Base-by-base conservation (phyloP, 2,113 vertebrate genomes). In the Poicephalus meyeri region DNA sequence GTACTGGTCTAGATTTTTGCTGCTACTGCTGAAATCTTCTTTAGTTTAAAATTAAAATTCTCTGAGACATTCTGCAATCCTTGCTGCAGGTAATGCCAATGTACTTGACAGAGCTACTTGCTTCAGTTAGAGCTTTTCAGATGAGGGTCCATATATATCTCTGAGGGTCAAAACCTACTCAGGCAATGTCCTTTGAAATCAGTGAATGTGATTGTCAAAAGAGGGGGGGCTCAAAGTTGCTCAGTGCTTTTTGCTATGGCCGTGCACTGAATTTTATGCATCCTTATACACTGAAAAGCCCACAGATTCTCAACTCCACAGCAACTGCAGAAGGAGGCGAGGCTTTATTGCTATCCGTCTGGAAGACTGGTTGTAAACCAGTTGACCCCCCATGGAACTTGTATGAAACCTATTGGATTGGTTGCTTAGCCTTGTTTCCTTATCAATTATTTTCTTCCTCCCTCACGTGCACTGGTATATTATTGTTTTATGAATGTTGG, bases 401-500 rank as follows among this genome's bases (percentile, higher is more conserved):
- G 11, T 23, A 49, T 60, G 23, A 92, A 95, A n/a, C 49, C 19
- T 64, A 10, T 71, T 53, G 72, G 47, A 74, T 86, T 78, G 20
- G 31, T 81, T 83, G 20, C 68, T 87, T 78, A 58, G 21, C 70
- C 39, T 87, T 95, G 50, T 89, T 72, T 94, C 55, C 42, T 80
- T 65, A 80, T 41, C 69, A 79, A 8, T 72, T 70, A 17, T 73
- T 93, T 95, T 88, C 53, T 95, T 86, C 71, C 79, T 93, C 63
- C 39, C 60, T 91, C 77, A 52, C 0, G 20, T 95, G 83, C 89
- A 93, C 92, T 96, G 88, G 77, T 80, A 37, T 94, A 89, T 87
- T 93, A 91, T 47, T 96, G 44, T 72, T 80, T 95, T 78, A 69
- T 88, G 29, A 91, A 87, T 86, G 89, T 97, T 96, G 85, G 91